phyloP scores from a whole-genome alignment of 2,113 vertebrate species.

The Paramormyrops kingsleyae region DNA sequence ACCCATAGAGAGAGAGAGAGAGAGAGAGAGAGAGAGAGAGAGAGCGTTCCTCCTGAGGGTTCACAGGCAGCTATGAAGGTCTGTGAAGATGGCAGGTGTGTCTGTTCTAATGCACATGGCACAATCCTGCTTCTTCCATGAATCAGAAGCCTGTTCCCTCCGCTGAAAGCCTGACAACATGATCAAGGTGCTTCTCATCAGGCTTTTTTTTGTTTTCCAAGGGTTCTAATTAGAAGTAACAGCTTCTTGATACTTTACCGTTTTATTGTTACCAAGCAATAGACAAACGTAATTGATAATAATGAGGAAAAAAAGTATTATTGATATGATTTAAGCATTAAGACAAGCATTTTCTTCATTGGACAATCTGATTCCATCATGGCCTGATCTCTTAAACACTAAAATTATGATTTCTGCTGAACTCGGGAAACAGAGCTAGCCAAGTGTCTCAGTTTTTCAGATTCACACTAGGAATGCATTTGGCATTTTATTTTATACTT shows the following conservation, averaged over 20 bases:
- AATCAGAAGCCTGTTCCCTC: neutral
- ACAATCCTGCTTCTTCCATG: neutral
- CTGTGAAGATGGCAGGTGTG: neutral
- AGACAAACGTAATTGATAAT: constrained; percentile 12
- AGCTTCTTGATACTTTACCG: neutral
- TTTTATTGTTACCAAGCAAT: neutral
- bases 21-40: neutral
- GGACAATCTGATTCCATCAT: neutral
- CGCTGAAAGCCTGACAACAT: neutral
- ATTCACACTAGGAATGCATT: neutral
- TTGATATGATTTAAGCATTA: constrained; percentile 4
- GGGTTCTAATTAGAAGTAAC: constrained; percentile 16
- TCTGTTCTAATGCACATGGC: neutral
- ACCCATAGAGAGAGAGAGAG: neutral
- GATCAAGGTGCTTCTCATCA: constrained; percentile 19
- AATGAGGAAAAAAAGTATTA: constrained; percentile 11
- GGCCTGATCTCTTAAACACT: neutral
- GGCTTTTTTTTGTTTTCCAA: neutral
- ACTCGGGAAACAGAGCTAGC: neutral
- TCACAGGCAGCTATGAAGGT: neutral
- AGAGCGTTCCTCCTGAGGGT: neutral
- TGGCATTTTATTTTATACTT: neutral
- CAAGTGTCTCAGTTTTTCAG: neutral
- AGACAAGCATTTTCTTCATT: constrained; percentile 4
- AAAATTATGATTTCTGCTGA: neutral